phyloP scores from a whole-genome alignment of 2,797 vertebrate genomes.

The Alauda arvensis region DNA sequence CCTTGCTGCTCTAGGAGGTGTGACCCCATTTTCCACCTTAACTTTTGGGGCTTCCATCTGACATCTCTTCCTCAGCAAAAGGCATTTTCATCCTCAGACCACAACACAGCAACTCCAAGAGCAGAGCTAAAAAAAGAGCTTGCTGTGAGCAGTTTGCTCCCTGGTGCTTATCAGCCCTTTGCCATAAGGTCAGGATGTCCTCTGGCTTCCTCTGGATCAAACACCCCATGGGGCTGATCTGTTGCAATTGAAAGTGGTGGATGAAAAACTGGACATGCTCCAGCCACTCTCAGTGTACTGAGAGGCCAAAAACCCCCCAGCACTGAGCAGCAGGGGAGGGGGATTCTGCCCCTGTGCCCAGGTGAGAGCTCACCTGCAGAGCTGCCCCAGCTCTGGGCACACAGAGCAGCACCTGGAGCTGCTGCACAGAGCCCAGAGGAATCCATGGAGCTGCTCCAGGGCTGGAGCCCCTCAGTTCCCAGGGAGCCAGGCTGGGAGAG shows the following conservation, averaged over 20 bases:
- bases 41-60: neutral
- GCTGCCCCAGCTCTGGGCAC: neutral
- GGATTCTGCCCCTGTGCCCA: neutral
- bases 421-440: neutral
- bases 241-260: neutral
- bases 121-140: neutral
- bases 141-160: neutral
- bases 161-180: neutral
- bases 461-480: neutral
- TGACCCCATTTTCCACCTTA: neutral
- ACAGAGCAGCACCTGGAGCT: neutral
- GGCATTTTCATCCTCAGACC: neutral
- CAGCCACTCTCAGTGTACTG: fast-evolving
- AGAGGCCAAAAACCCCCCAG: neutral
- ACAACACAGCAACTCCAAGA: neutral
- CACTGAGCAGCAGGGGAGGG: fast-evolving
- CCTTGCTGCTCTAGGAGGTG: neutral
- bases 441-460: fast-evolving
- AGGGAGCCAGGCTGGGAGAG: neutral
- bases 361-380: neutral
- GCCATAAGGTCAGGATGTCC: neutral
- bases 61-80: neutral
- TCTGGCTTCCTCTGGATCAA: neutral
- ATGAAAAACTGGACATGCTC: neutral
- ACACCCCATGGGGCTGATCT: neutral